A percentile compares a stretch with the other conserved stretches of the same genome.
Conservation (phyloP, 30 jellyfish, hydroid and myxozoan species). For the Mastigias papua region DNA sequence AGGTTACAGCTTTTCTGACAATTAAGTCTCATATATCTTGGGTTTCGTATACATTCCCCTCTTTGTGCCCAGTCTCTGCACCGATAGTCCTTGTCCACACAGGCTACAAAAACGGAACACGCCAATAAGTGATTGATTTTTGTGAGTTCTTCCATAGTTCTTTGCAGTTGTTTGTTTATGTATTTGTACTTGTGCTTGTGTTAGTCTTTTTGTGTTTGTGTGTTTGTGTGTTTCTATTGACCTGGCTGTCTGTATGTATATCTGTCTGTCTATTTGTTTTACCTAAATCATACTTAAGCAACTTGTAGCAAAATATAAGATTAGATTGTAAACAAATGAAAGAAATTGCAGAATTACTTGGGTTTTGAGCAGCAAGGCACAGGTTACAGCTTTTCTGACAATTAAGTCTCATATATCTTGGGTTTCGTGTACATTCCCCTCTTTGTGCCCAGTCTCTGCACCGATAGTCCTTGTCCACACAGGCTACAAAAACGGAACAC, state of each 20-base stretch:
- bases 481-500: background rate
- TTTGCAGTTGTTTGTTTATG: no score
- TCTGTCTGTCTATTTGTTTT: no score
- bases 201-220: no score
- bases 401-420: constrained; percentile 4
- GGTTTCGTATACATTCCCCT: constrained; percentile 17
- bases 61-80: constrained; percentile 15
- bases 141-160: no score
- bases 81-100: background rate
- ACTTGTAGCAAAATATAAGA: background rate
- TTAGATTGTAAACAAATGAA: background rate
- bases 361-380: background rate
- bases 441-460: constrained; percentile 15
- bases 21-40: constrained; percentile 4
- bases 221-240: no score
- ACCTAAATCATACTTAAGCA: no score
- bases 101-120: background rate
- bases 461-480: background rate
- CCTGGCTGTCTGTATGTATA: no score
- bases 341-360: background rate
- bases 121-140: no score
- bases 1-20: constrained; percentile 12
- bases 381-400: constrained; percentile 12
- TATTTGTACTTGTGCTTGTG: no score
- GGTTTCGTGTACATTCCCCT: constrained; percentile 20